Base-by-base conservation (phyloP, 2,797 vertebrate species). In the Champsocephalus gunnari region DNA sequence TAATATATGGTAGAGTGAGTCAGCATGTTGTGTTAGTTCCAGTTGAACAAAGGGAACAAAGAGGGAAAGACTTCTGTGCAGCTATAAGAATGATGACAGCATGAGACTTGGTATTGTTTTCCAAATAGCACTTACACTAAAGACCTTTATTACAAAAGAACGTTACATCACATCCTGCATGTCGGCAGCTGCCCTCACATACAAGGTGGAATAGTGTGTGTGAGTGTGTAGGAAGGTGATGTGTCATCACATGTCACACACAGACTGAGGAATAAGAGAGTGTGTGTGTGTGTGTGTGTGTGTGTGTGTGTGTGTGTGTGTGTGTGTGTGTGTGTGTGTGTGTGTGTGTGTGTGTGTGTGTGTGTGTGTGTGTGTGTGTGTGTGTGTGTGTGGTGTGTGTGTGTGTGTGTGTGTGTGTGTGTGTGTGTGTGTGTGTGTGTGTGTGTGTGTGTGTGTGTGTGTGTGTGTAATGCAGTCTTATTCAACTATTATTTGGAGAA, bases 211-310 rank as follows among this genome's bases (percentile, higher is more conserved):
- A 55, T 14, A 7, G 62, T 56, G 60, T 38, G 57, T 56, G 60
- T 38, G 44, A 50, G 56, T 21, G 57, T 67, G 58, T 41, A 34
- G 32, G 59, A 56, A 3, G 19, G 28, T 41, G 9, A 71, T 17
- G 63, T 65, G 60, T 83, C 56, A 78, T 69, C 32, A 69, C 63
- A 71, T 71, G 59, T 65, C 72, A 64, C 50, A 62, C 53, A 65
- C 45, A 63, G 41, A 65, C 19, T 63, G 49, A 64, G 9, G 5
- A 66, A 8, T 9, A 65, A 38, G 66, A 63, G 41, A 54, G 55
- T 54, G 21, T 21, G 41, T 2, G 9, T 32, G 6, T 34, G 11
- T 34, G 16, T 68, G 73, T 13, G 44, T 38, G 38, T n/a, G 13
- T 45, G 54, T 16, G 34, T 58, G 55, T 56, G 41, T 63, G 41